These are phyloP conservation scores for Campoplex nolae DNA, from an alignment of 2,888 invertebrate genomes.

Conservation along the genomic window DNA sequence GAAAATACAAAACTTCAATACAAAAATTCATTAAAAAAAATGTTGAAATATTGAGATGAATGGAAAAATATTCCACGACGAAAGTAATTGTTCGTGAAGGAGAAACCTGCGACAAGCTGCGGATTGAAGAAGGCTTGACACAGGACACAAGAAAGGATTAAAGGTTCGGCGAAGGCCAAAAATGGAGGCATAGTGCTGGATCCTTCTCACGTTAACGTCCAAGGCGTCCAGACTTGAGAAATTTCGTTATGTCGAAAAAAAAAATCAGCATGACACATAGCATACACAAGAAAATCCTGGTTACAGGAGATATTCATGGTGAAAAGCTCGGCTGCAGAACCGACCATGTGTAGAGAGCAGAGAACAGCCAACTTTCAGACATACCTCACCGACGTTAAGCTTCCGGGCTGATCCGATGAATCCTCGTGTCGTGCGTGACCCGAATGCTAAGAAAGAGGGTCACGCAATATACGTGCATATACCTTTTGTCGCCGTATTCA, in stretches of 20 bases:
- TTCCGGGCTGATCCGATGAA: constrained; percentile 75
- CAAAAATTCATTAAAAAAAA: too few relatives aligned
- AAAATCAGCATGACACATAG: constrained; percentile 4
- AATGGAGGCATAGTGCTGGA: not conserved
- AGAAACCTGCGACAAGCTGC: not conserved
- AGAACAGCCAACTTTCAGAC: constrained; percentile 63
- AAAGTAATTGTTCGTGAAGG: not conserved
- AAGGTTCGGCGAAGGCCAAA: not conserved
- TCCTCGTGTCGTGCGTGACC: constrained; percentile 75
- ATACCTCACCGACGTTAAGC: constrained; percentile 63
- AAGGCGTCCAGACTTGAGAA: not conserved
- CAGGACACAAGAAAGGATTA: not conserved
- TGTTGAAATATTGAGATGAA: too few relatives aligned
- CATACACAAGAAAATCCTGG: constrained; percentile 4
- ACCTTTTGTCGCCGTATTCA: not conserved
- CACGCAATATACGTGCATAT: constrained; percentile 33
- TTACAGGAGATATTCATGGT: constrained; percentile 27
- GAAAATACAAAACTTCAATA: too few relatives aligned
- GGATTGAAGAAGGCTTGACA: not conserved
- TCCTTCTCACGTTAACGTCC: not conserved
- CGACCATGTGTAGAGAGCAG: constrained; percentile 19
- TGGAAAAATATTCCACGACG: not conserved
- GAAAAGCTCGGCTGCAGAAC: constrained; percentile 40
- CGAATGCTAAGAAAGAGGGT: constrained; percentile 70
- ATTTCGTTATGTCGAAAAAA: not conserved